Conservation (phyloP, 2,797 vertebrate species). For the Ciconia nigra region DNA sequence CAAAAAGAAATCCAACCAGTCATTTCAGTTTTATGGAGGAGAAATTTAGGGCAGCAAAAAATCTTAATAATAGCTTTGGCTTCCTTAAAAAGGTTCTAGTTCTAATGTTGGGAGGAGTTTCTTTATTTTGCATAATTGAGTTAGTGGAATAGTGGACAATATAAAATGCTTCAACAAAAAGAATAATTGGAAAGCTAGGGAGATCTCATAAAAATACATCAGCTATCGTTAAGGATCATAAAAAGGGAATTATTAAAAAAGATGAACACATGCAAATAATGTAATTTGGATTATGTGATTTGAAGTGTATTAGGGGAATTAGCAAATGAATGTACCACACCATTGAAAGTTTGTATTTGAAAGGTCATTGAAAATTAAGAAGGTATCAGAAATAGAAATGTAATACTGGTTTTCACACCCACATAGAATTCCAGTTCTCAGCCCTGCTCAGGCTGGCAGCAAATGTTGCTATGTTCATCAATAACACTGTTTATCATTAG, state of each 20-base stretch:
- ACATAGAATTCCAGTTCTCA: not conserved
- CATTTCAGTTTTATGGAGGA: not conserved
- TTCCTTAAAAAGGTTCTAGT: not conserved
- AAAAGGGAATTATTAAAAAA: not conserved
- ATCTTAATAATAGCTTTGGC: not conserved
- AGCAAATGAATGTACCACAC: not conserved
- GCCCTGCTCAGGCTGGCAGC: not conserved
- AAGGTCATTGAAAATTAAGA: not conserved
- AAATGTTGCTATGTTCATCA: not conserved
- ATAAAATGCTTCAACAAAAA: not conserved
- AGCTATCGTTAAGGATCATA: not conserved
- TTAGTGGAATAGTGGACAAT: not conserved
- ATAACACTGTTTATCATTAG: not conserved
- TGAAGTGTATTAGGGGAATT: not conserved
- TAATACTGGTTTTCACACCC: not conserved
- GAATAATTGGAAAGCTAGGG: not conserved
- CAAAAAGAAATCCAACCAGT: not conserved
- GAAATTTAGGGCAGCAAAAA: not conserved
- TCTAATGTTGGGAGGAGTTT: not conserved
- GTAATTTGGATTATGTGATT: not conserved
- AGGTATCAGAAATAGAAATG: not conserved
- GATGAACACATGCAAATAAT: not conserved
- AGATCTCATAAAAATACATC: not conserved
- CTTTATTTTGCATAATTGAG: not conserved
- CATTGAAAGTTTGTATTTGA: not conserved